Base-by-base conservation (phyloP, 2,113 vertebrate genomes). In the Catharus bicknelli region DNA sequence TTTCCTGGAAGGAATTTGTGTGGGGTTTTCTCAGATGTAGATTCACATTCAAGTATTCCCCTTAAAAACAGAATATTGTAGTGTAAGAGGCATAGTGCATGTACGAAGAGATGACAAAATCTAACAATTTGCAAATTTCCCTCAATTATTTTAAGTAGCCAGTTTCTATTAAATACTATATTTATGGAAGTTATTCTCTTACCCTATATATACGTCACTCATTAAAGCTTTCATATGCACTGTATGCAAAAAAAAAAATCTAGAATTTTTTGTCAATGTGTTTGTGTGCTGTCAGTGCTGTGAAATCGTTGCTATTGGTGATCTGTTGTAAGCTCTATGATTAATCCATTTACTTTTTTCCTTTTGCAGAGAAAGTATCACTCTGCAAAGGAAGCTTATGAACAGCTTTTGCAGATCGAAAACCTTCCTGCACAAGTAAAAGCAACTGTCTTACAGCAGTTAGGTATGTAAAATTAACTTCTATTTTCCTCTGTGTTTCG, bases 391-490 rank as follows among this genome's bases (percentile, higher is more conserved):
- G 99, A 99, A 97, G 98, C 99, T 68, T 99, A 99, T 96, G 99
- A 99, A 96, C 98, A 98, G 97, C 98, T 99, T 97, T 96, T 99
- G 97, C 99, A 99, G 98, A 98, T 98, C 25, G 99, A 99, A 95
- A 98, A 99, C 97, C 98, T 99, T 98, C 98, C 99, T 97, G 98
- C 98, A 96, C 99, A 99, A 98, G 99, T 99, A 97, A 99, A 99
- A 98, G 99, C 99, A 92, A 98, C 98, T 93, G 98, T 99, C 88
- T 98, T 99, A 96, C 99, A 99, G 97, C 99, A 99, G 97, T 98
- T 99, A 96, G 99, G 99, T 99, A 98, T 98, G 99, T 98, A 90
- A 92, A 97, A 90, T 57, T 57, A 90, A 93, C 63, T 72, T 85
- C 13, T 48, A 3, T 59, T 86, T 90, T 81, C 23, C 57, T 63